phyloP scores from a whole-genome alignment of 2,113 vertebrate species.

The Brachyhypopomus gauderio region DNA sequence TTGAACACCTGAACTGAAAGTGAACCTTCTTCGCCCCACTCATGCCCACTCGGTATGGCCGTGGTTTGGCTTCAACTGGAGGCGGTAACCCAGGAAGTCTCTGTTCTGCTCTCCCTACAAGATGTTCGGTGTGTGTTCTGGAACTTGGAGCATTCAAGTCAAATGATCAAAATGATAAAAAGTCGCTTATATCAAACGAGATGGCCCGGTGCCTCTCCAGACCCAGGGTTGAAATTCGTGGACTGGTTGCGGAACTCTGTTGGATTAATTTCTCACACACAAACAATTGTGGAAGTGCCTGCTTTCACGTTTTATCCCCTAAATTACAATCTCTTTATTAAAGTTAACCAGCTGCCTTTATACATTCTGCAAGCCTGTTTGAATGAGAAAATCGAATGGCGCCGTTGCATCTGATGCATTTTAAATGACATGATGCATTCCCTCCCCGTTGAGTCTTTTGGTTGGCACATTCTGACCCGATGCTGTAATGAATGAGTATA shows the following conservation, averaged over 20 bases:
- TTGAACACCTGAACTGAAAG: constrained; percentile 60
- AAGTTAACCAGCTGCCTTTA: not conserved
- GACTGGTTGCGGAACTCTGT: not conserved
- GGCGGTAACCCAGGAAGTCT: not conserved
- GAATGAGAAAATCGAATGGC: constrained; percentile 32
- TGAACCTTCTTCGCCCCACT: constrained; percentile 48
- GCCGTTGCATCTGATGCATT: constrained; percentile 31
- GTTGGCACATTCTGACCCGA: constrained; percentile 35
- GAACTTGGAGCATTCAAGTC: constrained; percentile 41
- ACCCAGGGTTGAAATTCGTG: not conserved
- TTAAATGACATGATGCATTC: constrained; percentile 16
- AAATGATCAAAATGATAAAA: constrained; percentile 10
- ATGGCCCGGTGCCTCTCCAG: not conserved
- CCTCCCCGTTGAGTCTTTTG: constrained; percentile 12
- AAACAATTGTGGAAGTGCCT: not conserved
- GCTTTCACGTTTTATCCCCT: not conserved
- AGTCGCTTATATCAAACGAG: constrained; percentile 20
- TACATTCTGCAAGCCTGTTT: constrained; percentile 18
- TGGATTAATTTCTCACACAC: not conserved
- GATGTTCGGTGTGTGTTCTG: constrained; percentile 35
- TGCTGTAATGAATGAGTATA: constrained; percentile 44
- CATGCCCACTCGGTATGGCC: constrained; percentile 60
- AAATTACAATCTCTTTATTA: constrained; percentile 18
- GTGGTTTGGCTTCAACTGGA: constrained; percentile 38
- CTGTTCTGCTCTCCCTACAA: constrained; percentile 34